Conservation (phyloP, 2,888 invertebrate species). For the Lasioglossum morio region DNA sequence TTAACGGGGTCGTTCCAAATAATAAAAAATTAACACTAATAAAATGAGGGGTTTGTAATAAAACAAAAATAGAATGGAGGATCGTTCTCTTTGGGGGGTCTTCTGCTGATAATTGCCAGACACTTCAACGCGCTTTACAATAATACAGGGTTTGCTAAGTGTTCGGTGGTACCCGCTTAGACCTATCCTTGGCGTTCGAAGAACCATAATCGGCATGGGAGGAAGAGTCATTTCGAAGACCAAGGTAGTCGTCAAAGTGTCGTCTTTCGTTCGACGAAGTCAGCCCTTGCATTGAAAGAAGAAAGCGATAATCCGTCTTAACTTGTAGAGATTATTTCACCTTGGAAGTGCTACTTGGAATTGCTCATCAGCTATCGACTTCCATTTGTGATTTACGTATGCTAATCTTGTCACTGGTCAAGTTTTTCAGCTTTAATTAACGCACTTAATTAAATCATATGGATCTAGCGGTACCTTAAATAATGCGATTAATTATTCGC, state of each 20-base stretch:
- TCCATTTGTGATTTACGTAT: background rate
- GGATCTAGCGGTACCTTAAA: background rate
- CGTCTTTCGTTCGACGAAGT: slow-evolving; percentile 62
- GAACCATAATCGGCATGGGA: slow-evolving; percentile 37
- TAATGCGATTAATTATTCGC: background rate
- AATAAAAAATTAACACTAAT: background rate
- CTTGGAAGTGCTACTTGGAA: slow-evolving; percentile 9
- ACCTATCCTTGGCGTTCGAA: slow-evolving; percentile 62
- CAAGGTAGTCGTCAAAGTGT: slow-evolving; percentile 59
- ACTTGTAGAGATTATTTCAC: slow-evolving; percentile 35
- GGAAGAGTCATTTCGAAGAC: slow-evolving; percentile 59
- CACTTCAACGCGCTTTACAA: slow-evolving; percentile 43
- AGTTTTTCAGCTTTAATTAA: background rate
- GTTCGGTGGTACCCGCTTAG: slow-evolving; percentile 43
- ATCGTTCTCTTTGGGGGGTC: background rate
- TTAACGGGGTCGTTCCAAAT: background rate
- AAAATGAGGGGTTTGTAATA: background rate
- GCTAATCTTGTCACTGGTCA: background rate
- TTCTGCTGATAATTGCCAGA: slow-evolving; percentile 50
- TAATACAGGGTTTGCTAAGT: slow-evolving; percentile 63
- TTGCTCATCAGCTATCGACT: background rate
- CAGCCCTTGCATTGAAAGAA: slow-evolving; percentile 30
- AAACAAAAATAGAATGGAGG: background rate
- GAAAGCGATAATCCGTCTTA: slow-evolving; percentile 35
- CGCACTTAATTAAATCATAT: background rate